Evolutionary conservation across 1,140 invertebrate species (phyloP).

Genomic region (Bactericera cockerelli): DNA sequence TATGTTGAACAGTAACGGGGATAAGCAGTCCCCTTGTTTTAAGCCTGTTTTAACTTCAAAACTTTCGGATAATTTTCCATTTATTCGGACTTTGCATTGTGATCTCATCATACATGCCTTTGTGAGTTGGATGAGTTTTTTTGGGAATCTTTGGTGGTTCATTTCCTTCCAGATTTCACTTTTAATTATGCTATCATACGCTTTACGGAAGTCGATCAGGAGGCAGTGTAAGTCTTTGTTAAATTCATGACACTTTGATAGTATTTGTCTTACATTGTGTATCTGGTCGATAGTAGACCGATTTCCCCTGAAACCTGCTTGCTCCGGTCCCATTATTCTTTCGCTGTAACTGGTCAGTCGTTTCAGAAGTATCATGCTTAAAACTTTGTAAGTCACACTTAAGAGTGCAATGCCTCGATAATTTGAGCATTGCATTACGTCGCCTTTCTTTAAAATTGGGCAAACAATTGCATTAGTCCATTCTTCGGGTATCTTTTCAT

Average conservation of each 20-base stretch:
- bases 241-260: conserved; percentile 11
- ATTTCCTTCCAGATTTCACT: conserved; percentile 13
- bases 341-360: background rate
- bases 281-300: conserved; percentile 15
- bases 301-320: conserved; percentile 25
- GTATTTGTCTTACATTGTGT: conserved; percentile 11
- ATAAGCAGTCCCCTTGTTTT: conserved; percentile 14
- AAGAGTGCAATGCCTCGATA: conserved; percentile 22
- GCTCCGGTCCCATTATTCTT: conserved; percentile 20
- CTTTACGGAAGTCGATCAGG: conserved; percentile 13
- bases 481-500: conserved; percentile 19
- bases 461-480: conserved; percentile 19
- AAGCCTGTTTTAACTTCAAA: conserved; percentile 9
- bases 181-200: conserved; percentile 16
- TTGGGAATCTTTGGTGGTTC: conserved; percentile 5
- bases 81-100: conserved; percentile 14
- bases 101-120: conserved; percentile 10
- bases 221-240: conserved; percentile 11
- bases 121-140: conserved; percentile 10
- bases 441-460: conserved; percentile 23
- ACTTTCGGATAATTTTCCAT: background rate
- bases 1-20: conserved; percentile 17
- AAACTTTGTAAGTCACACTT: conserved; percentile 15
- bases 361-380: conserved; percentile 12
- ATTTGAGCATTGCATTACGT: conserved; percentile 19